Evolutionary conservation across 2,113 vertebrate species (phyloP), one percentile per base, ranked within the genome.

Genomic region (Thinocorus orbignyianus): DNA sequence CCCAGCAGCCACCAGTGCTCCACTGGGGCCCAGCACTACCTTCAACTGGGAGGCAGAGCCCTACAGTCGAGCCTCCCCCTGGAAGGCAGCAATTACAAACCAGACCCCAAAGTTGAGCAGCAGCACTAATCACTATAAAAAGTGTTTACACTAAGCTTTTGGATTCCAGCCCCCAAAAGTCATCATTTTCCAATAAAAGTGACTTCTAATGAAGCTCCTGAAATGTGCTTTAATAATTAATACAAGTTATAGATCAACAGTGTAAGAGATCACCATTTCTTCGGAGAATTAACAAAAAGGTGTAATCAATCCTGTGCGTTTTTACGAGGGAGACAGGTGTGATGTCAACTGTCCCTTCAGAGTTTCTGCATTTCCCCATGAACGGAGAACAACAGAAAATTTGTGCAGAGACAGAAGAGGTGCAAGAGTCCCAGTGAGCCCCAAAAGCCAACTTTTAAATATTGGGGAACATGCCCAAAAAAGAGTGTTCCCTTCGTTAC

Each of bases 401-500:
- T 20, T 42, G 19, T 42, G 23, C 12, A 46, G 13, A 60, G n/a
- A 33, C 17, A 68, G 22, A 49, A 77, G 37, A 73, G 28, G 26
- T 51, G 5, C 37, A 51, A 33, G 48, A 83, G 28, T 17, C 80
- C 80, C 18, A 61, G 1, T 1, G 55, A 71, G 3, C 7, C 37
- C 52, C 62, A n/a, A 72, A 78, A 89, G 25, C n/a, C n/a, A 90
- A 39, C 9, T 26, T 72, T 44, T 60, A 55, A 60, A 8, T 48
- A 24, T 42, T n/a, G 57, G 49, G 37, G n/a, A 92, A 28, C 37
- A 28, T 1, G 12, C 68, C 80, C 30, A 72, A 22, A 0, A 5
- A 20, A 0, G 1, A 92, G 10, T 17, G 52, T n/a, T 91, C 41
- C 10, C 31, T 79, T 52, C 0, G 0, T 20, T 30, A 58, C 76